Evolutionary conservation across 2,113 vertebrate genomes (phyloP).

Genomic region (Myotis davidii): DNA sequence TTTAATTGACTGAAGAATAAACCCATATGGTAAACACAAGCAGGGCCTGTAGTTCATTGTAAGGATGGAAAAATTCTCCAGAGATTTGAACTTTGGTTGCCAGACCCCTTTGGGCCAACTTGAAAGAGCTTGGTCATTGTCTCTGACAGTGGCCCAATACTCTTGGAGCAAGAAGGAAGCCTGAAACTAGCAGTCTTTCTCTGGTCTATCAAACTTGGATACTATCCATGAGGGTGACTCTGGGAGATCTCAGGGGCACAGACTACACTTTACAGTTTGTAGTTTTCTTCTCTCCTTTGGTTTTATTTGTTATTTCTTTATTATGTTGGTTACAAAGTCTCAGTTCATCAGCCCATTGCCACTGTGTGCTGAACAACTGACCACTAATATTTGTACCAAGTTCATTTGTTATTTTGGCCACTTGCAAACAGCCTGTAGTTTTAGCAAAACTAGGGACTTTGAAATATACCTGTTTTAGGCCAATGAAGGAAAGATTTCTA

Average conservation of each 20-base stretch:
- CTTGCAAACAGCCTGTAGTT: background rate
- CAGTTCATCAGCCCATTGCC: background rate
- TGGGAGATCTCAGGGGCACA: background rate
- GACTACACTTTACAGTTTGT: background rate
- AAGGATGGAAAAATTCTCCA: slow-evolving; percentile 53
- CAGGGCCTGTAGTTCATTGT: slow-evolving; percentile 48
- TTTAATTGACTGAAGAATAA: slow-evolving; percentile 73
- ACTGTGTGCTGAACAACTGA: background rate
- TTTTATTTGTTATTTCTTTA: slow-evolving; percentile 6
- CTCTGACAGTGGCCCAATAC: slow-evolving; percentile 1
- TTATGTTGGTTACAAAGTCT: slow-evolving; percentile 13
- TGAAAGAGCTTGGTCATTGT: slow-evolving; percentile 43
- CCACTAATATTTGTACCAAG: background rate
- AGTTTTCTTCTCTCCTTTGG: background rate
- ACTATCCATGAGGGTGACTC: background rate
- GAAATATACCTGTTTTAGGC: background rate
- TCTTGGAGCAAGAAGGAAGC: background rate
- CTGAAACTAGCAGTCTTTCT: background rate
- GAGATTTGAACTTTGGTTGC: slow-evolving; percentile 54
- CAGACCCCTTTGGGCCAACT: slow-evolving; percentile 26
- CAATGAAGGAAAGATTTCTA: background rate
- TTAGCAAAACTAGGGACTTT: slow-evolving; percentile 24
- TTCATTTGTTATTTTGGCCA: background rate
- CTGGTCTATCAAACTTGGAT: background rate
- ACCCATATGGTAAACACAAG: slow-evolving; percentile 72